Evolutionary conservation across 37 sponge, comb jelly and placozoan species (phyloP), one percentile per base, ranked within the genome.

Genomic region (Crambe crambe): DNA sequence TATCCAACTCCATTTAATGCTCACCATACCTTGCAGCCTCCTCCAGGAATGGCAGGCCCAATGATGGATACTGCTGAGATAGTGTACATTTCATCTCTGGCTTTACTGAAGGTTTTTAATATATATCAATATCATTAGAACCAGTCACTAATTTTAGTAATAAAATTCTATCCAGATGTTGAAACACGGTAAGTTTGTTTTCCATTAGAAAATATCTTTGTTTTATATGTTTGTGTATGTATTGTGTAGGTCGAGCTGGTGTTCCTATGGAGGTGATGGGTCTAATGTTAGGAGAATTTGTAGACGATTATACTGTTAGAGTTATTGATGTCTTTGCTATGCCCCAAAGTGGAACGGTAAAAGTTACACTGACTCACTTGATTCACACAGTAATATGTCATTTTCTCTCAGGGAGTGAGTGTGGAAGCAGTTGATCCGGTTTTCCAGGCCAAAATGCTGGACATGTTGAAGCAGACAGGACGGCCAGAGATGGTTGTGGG

Each of bases 221-320:
- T 10, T 42, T n/a, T 1, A 30, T 10, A 31, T 0, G 15, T 27
- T 22, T 8, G 34, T 31, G 81, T 75, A 64, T 88, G 78, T 69
- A 74, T 23, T 54, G 56, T 40, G 68, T 69, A 54, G 94, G 99
- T 36, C 90, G 99, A 77, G 99, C 99, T 80, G 99, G 99, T 37
- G 99, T 98, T 12, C 99, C 99, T 41, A 98, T 98, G 99, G 99
- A 98, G 70, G 99, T 98, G 65, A 98, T 98, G 99, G 99, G 99
- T 69, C 82, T 98, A 27, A 98, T 98, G 99, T 75, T 98, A 74
- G 99, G 99, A 41, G 98, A 98, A 54, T 98, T 98, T 87, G 99
- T 98, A 20, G 99, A 98, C 75, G 99, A 98, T 77, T 98, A 98
- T 80, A 98, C 99, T 54, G 99, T 98, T 20, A 44, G 92, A 70